A percentile compares a stretch with the other conserved stretches of the same genome.
Conservation (phyloP, 53 echinoderm and acorn worm species). For the Holothuria scabra region DNA sequence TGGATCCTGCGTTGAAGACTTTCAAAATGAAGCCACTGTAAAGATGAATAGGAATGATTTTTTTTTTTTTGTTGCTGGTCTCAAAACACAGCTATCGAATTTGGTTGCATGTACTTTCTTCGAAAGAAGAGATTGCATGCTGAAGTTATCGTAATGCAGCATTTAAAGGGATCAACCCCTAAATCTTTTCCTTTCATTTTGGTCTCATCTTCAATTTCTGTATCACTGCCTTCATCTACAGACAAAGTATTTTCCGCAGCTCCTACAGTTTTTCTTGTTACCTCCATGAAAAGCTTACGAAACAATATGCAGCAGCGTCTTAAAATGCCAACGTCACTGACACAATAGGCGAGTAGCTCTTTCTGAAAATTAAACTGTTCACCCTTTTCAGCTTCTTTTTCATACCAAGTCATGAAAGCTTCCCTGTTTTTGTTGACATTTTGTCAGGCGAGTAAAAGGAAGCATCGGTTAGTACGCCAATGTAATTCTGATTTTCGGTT, state of each 20-base stretch:
- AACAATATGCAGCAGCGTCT: conserved; percentile 44
- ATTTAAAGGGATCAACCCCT: conserved; percentile 66
- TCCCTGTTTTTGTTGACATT: conserved; percentile 24
- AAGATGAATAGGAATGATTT: conserved; percentile 11
- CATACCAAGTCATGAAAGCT: conserved; percentile 49
- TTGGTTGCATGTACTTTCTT: conserved; percentile 35
- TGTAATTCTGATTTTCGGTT: conserved; percentile 29
- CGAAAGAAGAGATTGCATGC: conserved; percentile 60
- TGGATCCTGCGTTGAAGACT: conserved; percentile 12
- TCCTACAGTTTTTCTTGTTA: background rate
- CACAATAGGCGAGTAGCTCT: conserved; percentile 47
- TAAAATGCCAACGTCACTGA: too few relatives aligned
- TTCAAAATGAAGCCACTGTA: conserved; percentile 35
- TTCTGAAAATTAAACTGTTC: conserved; percentile 38
- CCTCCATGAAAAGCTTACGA: conserved; percentile 29
- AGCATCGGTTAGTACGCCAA: conserved; percentile 40
- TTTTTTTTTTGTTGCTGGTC: conserved; percentile 13
- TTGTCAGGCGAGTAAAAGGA: conserved; percentile 27
- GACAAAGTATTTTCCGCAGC: background rate
- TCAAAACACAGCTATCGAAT: conserved; percentile 44
- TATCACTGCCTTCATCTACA: too few relatives aligned
- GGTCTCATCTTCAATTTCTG: too few relatives aligned
- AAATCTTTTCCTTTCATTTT: background rate
- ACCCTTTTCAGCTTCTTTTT: background rate
- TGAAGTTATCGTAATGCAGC: conserved; percentile 67